These are phyloP conservation scores for Pampus argenteus DNA, from an alignment of 2,797 vertebrate species.

Conservation along the genomic window DNA sequence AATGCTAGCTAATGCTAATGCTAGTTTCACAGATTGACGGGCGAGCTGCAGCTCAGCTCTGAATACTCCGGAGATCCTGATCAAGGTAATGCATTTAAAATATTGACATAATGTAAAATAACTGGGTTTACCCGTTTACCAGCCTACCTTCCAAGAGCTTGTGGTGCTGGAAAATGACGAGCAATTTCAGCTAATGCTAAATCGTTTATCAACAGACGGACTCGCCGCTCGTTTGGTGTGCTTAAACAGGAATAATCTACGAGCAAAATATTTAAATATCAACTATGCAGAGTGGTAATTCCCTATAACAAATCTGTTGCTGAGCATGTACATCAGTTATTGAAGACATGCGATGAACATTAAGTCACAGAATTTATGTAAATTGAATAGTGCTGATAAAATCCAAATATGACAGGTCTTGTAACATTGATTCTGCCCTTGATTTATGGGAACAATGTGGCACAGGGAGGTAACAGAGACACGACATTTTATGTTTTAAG, in stretches of 20 bases:
- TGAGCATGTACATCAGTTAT: too few species aligned
- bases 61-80: background rate
- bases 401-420: background rate
- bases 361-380: too few species aligned
- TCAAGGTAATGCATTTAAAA: constrained; percentile 15
- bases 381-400: background rate
- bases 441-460: background rate
- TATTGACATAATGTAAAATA: background rate
- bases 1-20: background rate
- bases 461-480: background rate
- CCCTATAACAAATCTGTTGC: too few species aligned
- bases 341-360: background rate
- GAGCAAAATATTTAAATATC: too few species aligned
- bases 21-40: background rate
- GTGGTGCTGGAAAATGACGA: background rate
- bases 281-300: too few species aligned
- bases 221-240: background rate
- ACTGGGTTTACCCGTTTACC: background rate
- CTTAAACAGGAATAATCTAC: too few species aligned
- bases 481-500: background rate
- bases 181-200: background rate
- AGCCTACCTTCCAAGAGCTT: background rate
- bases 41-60: constrained; percentile 1
- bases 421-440: background rate
- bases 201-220: background rate